Evolutionary conservation across 2,113 vertebrate genomes (phyloP).

Genomic region (Neogale vison): DNA sequence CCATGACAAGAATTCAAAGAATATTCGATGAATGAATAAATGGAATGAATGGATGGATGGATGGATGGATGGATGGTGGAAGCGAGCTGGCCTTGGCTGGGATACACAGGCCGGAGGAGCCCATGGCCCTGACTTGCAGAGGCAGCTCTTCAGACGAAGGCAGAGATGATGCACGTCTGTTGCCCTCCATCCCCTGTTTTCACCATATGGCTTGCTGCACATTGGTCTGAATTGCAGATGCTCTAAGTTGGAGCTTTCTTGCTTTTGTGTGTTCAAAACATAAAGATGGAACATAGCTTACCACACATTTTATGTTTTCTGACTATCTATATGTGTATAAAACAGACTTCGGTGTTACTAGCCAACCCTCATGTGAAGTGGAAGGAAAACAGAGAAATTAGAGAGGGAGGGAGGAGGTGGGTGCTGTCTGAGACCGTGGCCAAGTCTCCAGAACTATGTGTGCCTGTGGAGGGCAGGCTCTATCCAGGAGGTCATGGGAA

Average conservation of each 20-base stretch:
- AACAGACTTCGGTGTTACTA: conserved; percentile 77
- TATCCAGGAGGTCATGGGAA: not conserved
- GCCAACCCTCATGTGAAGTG: conserved; percentile 76
- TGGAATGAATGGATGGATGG: not conserved
- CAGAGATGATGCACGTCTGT: conserved; percentile 12
- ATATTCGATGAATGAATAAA: not conserved
- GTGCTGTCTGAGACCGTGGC: not conserved
- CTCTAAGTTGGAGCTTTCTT: conserved; percentile 78
- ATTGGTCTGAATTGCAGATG: conserved; percentile 71
- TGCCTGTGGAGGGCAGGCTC: not conserved
- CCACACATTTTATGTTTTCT: conserved; percentile 81
- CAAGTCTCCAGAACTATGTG: not conserved
- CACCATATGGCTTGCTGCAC: conserved; percentile 74
- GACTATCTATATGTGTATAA: conserved; percentile 77
- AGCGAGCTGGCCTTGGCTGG: not conserved
- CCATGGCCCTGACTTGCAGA: not conserved
- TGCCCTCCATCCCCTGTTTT: conserved; percentile 37
- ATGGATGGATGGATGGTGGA: not conserved
- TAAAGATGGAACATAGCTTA: conserved; percentile 73
- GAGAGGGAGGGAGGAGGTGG: not conserved
- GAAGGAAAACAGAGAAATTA: conserved; percentile 75
- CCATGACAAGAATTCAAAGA: not conserved
- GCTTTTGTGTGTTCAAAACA: conserved; percentile 82
- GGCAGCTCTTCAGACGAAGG: not conserved
- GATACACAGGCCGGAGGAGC: not conserved